Conservation (phyloP, 1,140 invertebrate species). For the Diachasmimorpha longicaudata region DNA sequence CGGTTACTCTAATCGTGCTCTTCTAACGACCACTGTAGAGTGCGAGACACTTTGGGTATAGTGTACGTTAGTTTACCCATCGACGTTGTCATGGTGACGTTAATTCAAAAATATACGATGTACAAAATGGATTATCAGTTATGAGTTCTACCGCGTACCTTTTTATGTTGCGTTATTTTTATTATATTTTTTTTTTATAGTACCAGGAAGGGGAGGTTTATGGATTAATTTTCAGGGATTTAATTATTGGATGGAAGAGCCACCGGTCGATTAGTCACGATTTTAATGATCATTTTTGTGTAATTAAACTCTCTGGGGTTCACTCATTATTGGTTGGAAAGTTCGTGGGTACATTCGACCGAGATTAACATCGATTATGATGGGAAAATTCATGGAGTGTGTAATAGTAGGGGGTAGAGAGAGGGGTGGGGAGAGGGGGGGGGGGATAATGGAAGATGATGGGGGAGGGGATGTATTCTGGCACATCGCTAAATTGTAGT, state of each 20-base stretch:
- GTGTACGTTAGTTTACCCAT: conserved; percentile 24
- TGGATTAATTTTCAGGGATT: no score
- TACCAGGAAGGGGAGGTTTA: no score
- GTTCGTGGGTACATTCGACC: not conserved
- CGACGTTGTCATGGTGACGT: conserved; percentile 46
- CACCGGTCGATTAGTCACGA: no score
- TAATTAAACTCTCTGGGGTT: not conserved
- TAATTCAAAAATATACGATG: conserved; percentile 50
- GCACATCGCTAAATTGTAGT: conserved; percentile 19
- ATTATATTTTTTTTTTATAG: no score
- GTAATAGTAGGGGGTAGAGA: not conserved
- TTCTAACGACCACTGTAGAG: conserved; percentile 23
- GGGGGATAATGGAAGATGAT: not conserved
- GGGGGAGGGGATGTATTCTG: not conserved
- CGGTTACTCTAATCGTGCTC: conserved; percentile 20
- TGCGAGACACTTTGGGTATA: conserved; percentile 7
- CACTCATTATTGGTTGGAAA: not conserved
- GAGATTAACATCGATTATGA: not conserved
- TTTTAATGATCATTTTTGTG: not conserved
- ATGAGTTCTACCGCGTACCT: not conserved
- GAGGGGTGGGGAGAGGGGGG: not conserved
- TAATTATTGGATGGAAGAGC: no score
- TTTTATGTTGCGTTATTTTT: not conserved
- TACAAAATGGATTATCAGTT: not conserved
- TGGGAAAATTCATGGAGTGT: not conserved